Percentiles rank a stretch among this genome's conserved stretches.
These are phyloP conservation scores for Araneus ventricosus DNA, from an alignment of 1,140 invertebrate genomes.

Conservation along the genomic window DNA sequence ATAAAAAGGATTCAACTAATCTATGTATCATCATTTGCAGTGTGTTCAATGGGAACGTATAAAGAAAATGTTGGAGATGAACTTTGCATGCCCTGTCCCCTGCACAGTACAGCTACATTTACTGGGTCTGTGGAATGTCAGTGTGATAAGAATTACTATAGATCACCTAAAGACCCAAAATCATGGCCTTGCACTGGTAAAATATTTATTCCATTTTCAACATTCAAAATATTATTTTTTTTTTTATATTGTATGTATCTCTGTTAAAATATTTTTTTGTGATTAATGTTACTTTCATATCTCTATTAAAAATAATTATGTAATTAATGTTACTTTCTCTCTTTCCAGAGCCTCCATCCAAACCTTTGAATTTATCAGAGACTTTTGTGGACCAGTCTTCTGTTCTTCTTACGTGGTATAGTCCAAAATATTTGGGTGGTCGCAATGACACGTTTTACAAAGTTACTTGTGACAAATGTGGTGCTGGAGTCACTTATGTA, in stretches of 20 bases:
- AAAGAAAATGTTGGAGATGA: constrained; percentile 84
- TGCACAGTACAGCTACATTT: constrained; percentile 90
- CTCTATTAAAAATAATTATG: too few species aligned
- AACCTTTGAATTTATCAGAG: constrained; percentile 93
- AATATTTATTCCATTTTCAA: neutral
- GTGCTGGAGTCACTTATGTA: constrained; percentile 86
- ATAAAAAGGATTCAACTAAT: neutral
- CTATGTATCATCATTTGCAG: constrained; percentile 80
- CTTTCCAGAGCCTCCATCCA: constrained; percentile 89
- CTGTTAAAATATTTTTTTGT: too few species aligned
- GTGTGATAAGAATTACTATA: constrained; percentile 91
- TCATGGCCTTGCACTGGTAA: constrained; percentile 92
- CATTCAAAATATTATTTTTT: neutral
- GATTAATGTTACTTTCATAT: too few species aligned
- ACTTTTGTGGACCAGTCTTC: constrained; percentile 94
- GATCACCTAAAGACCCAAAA: constrained; percentile 91
- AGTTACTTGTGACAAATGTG: constrained; percentile 92
- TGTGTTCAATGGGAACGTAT: constrained; percentile 86
- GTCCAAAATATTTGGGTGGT: constrained; percentile 90
- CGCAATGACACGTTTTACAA: constrained; percentile 91
- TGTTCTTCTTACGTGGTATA: constrained; percentile 92
- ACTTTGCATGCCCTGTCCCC: constrained; percentile 90
- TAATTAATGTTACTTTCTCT: constrained; percentile 12
- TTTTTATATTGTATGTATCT: too few species aligned
- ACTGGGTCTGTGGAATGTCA: constrained; percentile 91